These are phyloP conservation scores for Hoplodrina blanda DNA, from an alignment of 2,888 invertebrate genomes.

Conservation along the genomic window DNA sequence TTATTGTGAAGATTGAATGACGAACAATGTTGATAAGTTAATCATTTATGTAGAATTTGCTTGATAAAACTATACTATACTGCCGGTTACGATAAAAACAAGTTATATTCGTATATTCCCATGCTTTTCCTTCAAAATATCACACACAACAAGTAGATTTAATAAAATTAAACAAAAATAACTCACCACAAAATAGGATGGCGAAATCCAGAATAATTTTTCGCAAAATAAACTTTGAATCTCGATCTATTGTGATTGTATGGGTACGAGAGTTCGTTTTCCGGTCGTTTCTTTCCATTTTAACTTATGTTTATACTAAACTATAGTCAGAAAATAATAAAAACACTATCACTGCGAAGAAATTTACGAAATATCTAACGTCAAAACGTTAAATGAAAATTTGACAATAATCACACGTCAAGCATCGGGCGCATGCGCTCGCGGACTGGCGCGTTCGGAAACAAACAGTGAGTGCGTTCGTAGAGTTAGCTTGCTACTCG, in stretches of 20 bases:
- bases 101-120: not conserved
- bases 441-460: constrained; percentile 78
- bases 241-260: constrained; percentile 89
- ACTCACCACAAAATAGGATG: constrained; percentile 93
- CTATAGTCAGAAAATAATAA: constrained; percentile 61
- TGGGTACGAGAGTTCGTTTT: constrained; percentile 82
- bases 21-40: constrained; percentile 20
- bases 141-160: not conserved
- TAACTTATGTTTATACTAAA: constrained; percentile 61
- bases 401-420: constrained; percentile 74
- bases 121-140: not conserved
- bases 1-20: not conserved
- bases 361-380: constrained; percentile 79
- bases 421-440: constrained; percentile 85
- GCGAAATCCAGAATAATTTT: constrained; percentile 93
- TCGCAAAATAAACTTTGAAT: constrained; percentile 90
- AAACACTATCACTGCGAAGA: constrained; percentile 71
- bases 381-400: constrained; percentile 67
- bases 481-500: constrained; percentile 51
- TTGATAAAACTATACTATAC: constrained; percentile 20
- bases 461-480: constrained; percentile 62
- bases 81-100: constrained; percentile 18
- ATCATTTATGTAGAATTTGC: constrained; percentile 11
- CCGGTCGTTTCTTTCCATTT: constrained; percentile 86
- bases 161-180: constrained; percentile 28